Base-by-base conservation (phyloP, 2,797 vertebrate species). In the Sebastes minor region DNA sequence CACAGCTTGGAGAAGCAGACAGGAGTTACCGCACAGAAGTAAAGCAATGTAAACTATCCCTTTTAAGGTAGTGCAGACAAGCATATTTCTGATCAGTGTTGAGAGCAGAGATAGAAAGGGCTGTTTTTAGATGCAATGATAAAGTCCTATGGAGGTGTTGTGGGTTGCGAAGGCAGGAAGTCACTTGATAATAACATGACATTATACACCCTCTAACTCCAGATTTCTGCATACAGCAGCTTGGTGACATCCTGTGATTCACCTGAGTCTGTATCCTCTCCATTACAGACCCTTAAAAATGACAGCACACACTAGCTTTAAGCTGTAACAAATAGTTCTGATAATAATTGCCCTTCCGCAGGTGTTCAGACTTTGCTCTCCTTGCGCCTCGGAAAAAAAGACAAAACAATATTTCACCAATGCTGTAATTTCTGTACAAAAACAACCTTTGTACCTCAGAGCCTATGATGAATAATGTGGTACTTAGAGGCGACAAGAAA, bases 391-490 rank as follows among this genome's bases (percentile, higher is more conserved):
- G 8, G 63, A 53, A 75, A 46, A 46, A 74, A 23, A 10, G n/a
- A 77, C 73, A 84, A 86, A 78, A 71, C 53, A 77, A 55, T 10
- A 42, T 18, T 81, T 84, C 25, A 74, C n/a, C 67, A 35, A 6
- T 64, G 42, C 72, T 78, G 64, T 85, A 76, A 79, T 74, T 78
- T 82, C 64, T 20, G 42, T 63, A 79, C 27, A 78, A 84, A 74
- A 79, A 68, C 65, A 86, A 82, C 80, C 68, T 80, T 83, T 88
- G 67, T 78, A 81, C 69, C 60, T 35, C 14, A 52, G 30, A 73
- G 64, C 16, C 28, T 74, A 65, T 84, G 80, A 85, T 83, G 67
- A 89, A 84, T 77, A 89, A 76, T 38, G 67, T 27, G 76, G 42
- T 76, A 88, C 13, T 82, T 22, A 59, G 27, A 64, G 13, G 65